A percentile compares a stretch with the other conserved stretches of the same genome.
phyloP scores from a whole-genome alignment of 2,113 vertebrate genomes.

The Circaetus cinerascens region DNA sequence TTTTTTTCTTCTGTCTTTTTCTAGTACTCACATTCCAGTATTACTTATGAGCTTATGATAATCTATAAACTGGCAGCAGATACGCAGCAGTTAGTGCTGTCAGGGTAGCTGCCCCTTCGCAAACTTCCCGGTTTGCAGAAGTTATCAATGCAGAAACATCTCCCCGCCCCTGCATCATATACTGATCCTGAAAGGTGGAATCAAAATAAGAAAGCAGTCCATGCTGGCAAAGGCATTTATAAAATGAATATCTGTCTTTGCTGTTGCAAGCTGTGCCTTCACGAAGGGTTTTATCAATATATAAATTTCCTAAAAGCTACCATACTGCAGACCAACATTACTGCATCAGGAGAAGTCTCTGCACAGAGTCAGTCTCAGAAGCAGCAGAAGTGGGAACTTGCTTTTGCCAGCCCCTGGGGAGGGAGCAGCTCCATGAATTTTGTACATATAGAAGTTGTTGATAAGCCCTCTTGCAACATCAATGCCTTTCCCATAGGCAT shows the following conservation, averaged over 20 bases:
- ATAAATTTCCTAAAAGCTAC: background rate
- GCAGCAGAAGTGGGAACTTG: constrained; percentile 40
- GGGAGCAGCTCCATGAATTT: constrained; percentile 39
- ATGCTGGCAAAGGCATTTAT: background rate
- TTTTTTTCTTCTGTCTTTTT: background rate
- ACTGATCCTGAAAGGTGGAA: background rate
- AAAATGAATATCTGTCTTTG: background rate
- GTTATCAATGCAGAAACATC: background rate
- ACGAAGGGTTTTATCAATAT: background rate
- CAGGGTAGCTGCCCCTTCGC: background rate
- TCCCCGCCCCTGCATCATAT: background rate
- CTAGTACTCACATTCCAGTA: background rate
- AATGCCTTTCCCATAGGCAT: constrained; percentile 60
- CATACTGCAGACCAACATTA: background rate
- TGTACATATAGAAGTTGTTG: constrained; percentile 47
- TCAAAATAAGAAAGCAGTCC: background rate
- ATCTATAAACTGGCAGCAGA: background rate
- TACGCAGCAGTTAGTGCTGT: background rate
- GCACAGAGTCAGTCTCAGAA: background rate
- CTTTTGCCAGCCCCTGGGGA: background rate
- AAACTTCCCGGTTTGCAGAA: background rate
- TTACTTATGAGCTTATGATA: background rate
- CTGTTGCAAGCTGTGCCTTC: background rate
- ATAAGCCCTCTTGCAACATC: constrained; percentile 66
- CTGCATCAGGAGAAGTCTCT: background rate